These are phyloP conservation scores for Rhinophrynus dorsalis DNA, from an alignment of 2,797 vertebrate genomes.

Conservation along the genomic window DNA sequence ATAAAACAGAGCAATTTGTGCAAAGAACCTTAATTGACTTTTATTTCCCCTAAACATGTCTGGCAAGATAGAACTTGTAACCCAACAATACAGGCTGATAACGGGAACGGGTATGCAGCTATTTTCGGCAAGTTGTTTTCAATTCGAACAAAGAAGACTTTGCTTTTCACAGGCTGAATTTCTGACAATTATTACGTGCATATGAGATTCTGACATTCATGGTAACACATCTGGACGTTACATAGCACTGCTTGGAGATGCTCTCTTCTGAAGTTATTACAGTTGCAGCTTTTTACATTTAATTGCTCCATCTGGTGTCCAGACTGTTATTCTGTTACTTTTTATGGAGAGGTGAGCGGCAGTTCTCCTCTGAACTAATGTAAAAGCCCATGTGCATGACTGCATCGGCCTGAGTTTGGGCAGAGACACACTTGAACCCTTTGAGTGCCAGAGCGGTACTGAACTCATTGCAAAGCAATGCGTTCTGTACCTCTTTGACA, in stretches of 20 bases:
- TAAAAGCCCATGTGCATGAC: too few species aligned
- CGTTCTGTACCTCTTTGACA: too few species aligned
- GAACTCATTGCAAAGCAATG: too few species aligned
- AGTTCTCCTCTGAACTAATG: background rate
- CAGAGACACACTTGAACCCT: too few species aligned
- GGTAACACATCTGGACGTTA: background rate
- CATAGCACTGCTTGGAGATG: too few species aligned
- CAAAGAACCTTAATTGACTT: background rate
- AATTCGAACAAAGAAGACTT: background rate
- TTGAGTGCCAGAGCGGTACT: too few species aligned
- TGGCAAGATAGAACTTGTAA: constrained; percentile 6
- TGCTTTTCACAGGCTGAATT: background rate
- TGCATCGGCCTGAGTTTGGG: too few species aligned
- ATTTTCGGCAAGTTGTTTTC: background rate
- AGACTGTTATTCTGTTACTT: too few species aligned
- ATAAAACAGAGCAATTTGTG: background rate
- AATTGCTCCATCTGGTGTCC: too few species aligned
- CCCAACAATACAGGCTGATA: constrained; percentile 17
- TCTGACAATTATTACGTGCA: background rate
- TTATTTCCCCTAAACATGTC: background rate
- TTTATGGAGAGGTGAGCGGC: too few species aligned
- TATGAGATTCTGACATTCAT: background rate
- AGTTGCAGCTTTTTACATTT: too few species aligned
- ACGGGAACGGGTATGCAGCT: background rate
- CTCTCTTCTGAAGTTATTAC: too few species aligned